Conservation (phyloP, 2,888 invertebrate genomes). For the Parelbella ahira region DNA sequence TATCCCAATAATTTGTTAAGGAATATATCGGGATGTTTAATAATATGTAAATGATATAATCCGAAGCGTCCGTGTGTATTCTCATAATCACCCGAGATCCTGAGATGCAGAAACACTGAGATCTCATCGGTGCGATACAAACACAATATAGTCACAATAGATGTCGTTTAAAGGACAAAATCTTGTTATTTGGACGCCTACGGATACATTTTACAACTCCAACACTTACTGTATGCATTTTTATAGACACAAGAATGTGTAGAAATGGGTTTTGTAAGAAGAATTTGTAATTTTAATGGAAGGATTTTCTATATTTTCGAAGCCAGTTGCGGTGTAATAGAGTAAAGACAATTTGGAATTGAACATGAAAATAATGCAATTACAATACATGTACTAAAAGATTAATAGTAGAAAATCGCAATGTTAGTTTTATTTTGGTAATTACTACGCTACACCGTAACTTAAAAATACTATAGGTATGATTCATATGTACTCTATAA, state of each 20-base stretch:
- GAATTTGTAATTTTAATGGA: neutral
- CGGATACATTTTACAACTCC: constrained; percentile 55
- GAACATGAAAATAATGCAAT: no score
- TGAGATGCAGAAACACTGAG: constrained; percentile 57
- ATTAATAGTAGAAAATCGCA: no score
- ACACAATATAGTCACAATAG: constrained; percentile 64
- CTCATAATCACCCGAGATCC: constrained; percentile 30
- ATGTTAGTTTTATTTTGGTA: no score
- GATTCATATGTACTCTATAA: no score
- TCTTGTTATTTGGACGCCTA: constrained; percentile 74
- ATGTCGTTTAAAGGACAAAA: constrained; percentile 75
- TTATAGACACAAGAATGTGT: constrained; percentile 28
- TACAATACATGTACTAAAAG: no score
- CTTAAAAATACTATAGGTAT: no score
- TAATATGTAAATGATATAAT: no score
- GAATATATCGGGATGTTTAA: no score
- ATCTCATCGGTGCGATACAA: constrained; percentile 51
- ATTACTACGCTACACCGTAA: no score
- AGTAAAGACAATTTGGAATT: neutral
- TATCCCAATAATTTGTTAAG: no score
- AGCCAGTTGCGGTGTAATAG: neutral
- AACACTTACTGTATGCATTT: constrained; percentile 25
- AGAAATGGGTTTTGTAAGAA: constrained; percentile 18
- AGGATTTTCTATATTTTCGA: constrained; percentile 1
- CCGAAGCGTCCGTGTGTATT: constrained; percentile 29